Base-by-base conservation (phyloP, 2,113 vertebrate species). In the Datnioides undecimradiatus region DNA sequence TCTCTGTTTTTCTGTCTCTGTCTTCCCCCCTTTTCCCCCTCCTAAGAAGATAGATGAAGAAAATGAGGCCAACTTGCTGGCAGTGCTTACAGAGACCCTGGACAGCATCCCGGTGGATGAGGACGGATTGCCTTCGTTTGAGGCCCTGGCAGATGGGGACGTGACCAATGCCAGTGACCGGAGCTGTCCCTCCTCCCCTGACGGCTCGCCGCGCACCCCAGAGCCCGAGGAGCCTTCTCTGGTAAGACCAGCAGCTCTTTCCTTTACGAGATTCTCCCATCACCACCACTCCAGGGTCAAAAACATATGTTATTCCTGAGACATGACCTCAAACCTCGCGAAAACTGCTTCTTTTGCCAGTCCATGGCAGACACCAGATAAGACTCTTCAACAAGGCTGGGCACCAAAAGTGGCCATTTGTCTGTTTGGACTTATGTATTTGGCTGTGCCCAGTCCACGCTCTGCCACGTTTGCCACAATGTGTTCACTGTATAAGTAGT, bases 1-100 rank as follows among this genome's bases (percentile, higher is more conserved):
- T 85, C 74, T 84, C 49, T 85, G 27, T 90, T 76, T 85, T 71
- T 86, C 58, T 82, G 54, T 80, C 52, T 84, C 62, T 58, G 73
- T 82, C 63, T 74, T 46, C 59, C 81, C 85, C 85, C 78, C 46
- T 76, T 60, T 79, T 66, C 73, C 55, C 85, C 76, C 85, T 84
- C 86, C 91, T 90, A 95, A 99, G 97, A 99, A 99, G 96, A 98
- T 99, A 98, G 98, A 99, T 95, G 98, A 99, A 95, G 98, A 99
- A 93, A 99, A 96, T 82, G 98, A 99, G 95, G 98, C 97, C 82
- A 99, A 99, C 95, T 96, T 99, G 95, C 96, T 99, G 95, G 98
- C 98, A 55, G 98, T 98, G 92, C 97, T 99, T 92, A 99, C 98
- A 88, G 98, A 99, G 94, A 99, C 98, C 72, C 95, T 99, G 96